A percentile compares a stretch with the other conserved stretches of the same genome.
phyloP scores from a whole-genome alignment of 2,797 vertebrate species.

The Vespertilio murinus region DNA sequence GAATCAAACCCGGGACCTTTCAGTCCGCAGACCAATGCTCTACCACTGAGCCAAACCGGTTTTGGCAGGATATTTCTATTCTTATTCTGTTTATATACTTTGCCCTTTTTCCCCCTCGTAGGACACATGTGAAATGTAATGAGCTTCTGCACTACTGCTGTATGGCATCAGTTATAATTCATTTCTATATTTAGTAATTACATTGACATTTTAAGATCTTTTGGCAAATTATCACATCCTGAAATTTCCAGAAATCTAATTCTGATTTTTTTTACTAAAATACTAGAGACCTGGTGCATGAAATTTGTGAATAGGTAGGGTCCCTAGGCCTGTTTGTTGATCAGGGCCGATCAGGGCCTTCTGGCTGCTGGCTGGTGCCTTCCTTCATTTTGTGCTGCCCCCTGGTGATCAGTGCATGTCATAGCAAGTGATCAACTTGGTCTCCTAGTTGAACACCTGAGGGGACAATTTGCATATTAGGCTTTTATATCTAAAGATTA shows the following conservation, averaged over 20 bases:
- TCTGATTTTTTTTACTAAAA: conserved; percentile 32
- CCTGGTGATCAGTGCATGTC: no score
- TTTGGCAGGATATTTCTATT: not conserved
- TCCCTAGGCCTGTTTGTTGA: no score
- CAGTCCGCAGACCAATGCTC: no score
- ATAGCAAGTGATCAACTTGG: no score
- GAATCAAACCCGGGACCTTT: no score
- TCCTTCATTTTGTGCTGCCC: no score
- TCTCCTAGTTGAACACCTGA: no score
- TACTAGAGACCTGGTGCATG: not conserved
- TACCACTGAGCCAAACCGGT: no score
- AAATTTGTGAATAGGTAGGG: no score
- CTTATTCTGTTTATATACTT: not conserved
- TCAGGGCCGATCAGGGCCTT: no score
- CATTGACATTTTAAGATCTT: not conserved
- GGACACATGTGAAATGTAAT: not conserved
- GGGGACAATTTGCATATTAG: no score
- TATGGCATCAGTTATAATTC: not conserved
- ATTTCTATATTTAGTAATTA: not conserved
- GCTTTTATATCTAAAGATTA: not conserved
- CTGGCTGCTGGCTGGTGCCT: no score
- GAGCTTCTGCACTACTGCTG: not conserved
- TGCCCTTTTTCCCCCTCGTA: not conserved
- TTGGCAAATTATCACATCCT: not conserved
- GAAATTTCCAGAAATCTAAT: conserved; percentile 38